Conservation (phyloP, 1,140 invertebrate genomes). For the Conus ventricosus region DNA sequence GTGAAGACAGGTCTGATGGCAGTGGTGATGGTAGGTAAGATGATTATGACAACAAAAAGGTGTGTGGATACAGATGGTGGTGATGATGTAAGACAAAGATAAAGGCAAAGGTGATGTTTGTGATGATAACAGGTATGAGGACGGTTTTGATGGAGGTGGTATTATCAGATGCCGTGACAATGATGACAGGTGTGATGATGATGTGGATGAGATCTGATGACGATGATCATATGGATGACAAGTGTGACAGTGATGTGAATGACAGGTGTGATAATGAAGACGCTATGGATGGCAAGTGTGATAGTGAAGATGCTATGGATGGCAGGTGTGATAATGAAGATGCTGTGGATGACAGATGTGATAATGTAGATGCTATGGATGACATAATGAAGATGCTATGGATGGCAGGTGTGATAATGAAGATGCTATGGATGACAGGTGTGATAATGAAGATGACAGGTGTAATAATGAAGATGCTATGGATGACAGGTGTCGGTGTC, state of each 20-base stretch:
- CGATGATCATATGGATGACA: no score
- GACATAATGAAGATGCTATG: neutral
- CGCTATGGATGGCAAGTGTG: neutral
- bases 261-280: no score
- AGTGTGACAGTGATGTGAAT: no score
- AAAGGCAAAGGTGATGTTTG: no score
- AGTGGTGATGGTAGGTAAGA: no score
- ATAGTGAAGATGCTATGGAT: neutral
- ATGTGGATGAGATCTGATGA: no score
- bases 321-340: neutral
- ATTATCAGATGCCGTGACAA: slow-evolving; percentile 74
- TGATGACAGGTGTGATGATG: neutral
- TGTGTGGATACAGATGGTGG: no score
- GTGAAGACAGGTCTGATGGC: neutral
- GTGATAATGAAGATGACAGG: slow-evolving; percentile 74
- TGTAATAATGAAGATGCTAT: neutral
- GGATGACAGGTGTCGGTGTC: slow-evolving; percentile 49
- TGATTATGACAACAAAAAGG: no score
- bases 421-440: slow-evolving; percentile 10
- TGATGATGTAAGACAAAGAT: no score
- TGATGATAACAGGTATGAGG: neutral
- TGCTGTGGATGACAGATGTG: neutral
- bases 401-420: slow-evolving; percentile 19
- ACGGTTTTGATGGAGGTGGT: neutral
- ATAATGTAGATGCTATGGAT: neutral